Evolutionary conservation across 2,888 invertebrate species (phyloP), one percentile per base, ranked within the genome.

Genomic region (Drosophila sordidula): DNA sequence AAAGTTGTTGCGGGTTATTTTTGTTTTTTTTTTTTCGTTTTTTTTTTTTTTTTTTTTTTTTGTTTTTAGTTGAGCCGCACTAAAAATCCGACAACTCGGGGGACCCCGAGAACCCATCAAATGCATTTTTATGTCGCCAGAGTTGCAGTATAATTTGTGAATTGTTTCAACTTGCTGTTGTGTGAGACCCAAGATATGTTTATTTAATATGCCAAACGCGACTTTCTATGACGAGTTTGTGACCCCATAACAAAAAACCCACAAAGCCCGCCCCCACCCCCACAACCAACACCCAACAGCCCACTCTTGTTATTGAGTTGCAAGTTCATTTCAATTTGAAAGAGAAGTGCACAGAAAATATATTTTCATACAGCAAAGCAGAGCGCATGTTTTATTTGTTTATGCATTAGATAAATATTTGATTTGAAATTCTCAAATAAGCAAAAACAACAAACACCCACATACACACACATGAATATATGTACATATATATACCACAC

Each of bases 361-460:
- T 16, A 34, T 55, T 67, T 45, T 52, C 58, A 62, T 44, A 44
- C 16, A 46, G 22, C 38, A 39, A 52, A 63, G 49, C 64, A 67
- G 57, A 71, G 57, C 72, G 82, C 84, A 86, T 86, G 78, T 74
- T 74, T 65, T 70, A 69, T 80, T 78, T 86, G 68, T 80, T 74
- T 76, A 59, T 74, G 73, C 68, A 75, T 78, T 75, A 69, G 66
- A 78, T 86, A 76, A 78, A 83, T 78, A 83, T 86, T 86, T 78
- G 62, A 79, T 72, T 82, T 69, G 29, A 29, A 52, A 66, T 75
- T 75, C 50, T 61, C 61, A 45, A 66, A 67, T 75, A 52, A 22
- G 44, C 16, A 45, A 29, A n/a, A 12, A 58, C 18, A 61, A 32
- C 34, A 14, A 4, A 59, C 50, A 59, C 54, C 42, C 18, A 44